Percentiles rank a stretch among this genome's conserved stretches.
These are phyloP conservation scores for Grammomys surdaster DNA, from an alignment of 2,113 vertebrate genomes.

Conservation along the genomic window DNA sequence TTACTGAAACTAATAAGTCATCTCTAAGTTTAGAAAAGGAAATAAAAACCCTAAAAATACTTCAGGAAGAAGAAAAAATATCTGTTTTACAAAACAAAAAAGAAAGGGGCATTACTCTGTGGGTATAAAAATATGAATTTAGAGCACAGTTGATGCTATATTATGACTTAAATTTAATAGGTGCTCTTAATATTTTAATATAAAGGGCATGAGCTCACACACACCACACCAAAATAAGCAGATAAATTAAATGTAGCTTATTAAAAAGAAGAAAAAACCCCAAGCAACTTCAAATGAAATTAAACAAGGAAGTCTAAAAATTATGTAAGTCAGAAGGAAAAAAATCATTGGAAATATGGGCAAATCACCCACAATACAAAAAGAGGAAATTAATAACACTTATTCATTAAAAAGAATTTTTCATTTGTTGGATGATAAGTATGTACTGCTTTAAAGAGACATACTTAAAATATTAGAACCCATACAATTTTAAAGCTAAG, in stretches of 20 bases:
- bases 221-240: neutral
- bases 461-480: slow-evolving; percentile 23
- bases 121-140: neutral
- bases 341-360: slow-evolving; percentile 4
- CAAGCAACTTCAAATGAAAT: slow-evolving; percentile 7
- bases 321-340: neutral
- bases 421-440: slow-evolving; percentile 17
- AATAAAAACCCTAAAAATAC: neutral
- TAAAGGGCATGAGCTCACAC: neutral
- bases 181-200: neutral
- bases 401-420: neutral
- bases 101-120: neutral
- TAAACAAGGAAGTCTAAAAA: slow-evolving; percentile 25
- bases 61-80: slow-evolving; percentile 1
- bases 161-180: slow-evolving; percentile 8
- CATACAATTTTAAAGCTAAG: slow-evolving; percentile 2
- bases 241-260: neutral
- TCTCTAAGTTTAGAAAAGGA: neutral
- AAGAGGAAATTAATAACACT: neutral
- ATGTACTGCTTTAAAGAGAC: neutral
- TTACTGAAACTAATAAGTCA: neutral
- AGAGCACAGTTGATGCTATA: neutral
- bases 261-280: neutral
- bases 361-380: neutral
- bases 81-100: neutral